These are phyloP conservation scores for Chaetodon trifascialis DNA, from an alignment of 2,113 vertebrate species.

Conservation along the genomic window DNA sequence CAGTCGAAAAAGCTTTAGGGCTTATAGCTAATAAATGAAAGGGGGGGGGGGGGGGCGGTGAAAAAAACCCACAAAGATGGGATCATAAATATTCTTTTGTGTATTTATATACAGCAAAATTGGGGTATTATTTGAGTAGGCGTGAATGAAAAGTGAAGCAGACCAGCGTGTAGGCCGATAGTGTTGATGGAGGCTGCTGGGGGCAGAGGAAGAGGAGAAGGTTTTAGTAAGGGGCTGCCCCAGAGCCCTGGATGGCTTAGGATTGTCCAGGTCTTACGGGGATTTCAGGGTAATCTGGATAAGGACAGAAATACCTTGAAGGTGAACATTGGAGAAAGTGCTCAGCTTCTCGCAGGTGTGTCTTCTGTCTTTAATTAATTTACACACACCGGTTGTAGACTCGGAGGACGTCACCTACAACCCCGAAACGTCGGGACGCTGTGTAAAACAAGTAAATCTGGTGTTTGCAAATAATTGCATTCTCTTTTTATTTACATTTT, in stretches of 20 bases:
- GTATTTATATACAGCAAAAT: background rate
- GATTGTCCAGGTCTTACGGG: conserved; percentile 79
- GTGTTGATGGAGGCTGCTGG: conserved; percentile 22
- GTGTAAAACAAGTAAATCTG: too few relatives aligned
- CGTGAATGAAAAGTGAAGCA: conserved; percentile 20
- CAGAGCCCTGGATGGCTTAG: conserved; percentile 70
- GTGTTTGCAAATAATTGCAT: too few relatives aligned
- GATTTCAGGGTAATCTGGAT: conserved; percentile 86
- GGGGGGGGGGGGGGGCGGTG: background rate
- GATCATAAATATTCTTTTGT: background rate
- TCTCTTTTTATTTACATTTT: too few relatives aligned
- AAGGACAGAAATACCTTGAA: conserved; percentile 84
- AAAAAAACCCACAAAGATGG: background rate
- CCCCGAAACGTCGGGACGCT: too few relatives aligned
- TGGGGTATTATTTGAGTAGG: background rate
- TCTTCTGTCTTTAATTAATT: conserved; percentile 54
- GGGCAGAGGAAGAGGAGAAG: conserved; percentile 46
- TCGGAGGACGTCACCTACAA: background rate
- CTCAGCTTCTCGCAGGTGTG: conserved; percentile 33
- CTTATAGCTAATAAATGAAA: conserved; percentile 2
- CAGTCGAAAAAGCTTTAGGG: background rate
- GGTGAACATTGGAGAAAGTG: conserved; percentile 75
- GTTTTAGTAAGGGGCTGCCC: conserved; percentile 64
- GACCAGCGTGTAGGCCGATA: background rate
- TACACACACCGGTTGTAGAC: background rate